Evolutionary conservation across 2,113 vertebrate species (phyloP).

Genomic region (Cyanoderma ruficeps): DNA sequence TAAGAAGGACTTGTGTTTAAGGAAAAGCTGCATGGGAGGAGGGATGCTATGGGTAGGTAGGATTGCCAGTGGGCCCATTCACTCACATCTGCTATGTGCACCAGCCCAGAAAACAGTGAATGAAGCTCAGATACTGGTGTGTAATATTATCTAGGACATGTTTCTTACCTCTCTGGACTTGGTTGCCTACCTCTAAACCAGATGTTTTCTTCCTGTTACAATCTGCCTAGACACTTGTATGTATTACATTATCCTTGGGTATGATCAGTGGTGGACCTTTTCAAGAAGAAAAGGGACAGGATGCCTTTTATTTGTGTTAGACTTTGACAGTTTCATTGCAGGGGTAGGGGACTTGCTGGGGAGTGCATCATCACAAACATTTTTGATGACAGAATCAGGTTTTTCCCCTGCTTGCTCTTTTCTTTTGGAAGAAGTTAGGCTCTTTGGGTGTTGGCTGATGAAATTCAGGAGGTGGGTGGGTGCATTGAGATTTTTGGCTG

Average conservation of each 20-base stretch:
- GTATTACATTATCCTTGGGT: neutral
- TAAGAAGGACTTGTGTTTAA: neutral
- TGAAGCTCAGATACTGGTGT: neutral
- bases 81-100: neutral
- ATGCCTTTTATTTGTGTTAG: neutral
- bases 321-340: neutral
- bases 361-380: neutral
- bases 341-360: neutral
- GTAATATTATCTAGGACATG: neutral
- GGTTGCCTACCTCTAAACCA: neutral
- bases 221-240: neutral
- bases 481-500: neutral
- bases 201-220: neutral
- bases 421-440: neutral
- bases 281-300: neutral
- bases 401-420: constrained; percentile 17
- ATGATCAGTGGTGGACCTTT: neutral
- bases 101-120: neutral
- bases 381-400: neutral
- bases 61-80: neutral
- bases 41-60: neutral
- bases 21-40: neutral
- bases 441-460: neutral
- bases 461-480: neutral
- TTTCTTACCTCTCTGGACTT: neutral